Evolutionary conservation across 2,888 invertebrate genomes (phyloP).

Genomic region (Pasiphila rectangulata): DNA sequence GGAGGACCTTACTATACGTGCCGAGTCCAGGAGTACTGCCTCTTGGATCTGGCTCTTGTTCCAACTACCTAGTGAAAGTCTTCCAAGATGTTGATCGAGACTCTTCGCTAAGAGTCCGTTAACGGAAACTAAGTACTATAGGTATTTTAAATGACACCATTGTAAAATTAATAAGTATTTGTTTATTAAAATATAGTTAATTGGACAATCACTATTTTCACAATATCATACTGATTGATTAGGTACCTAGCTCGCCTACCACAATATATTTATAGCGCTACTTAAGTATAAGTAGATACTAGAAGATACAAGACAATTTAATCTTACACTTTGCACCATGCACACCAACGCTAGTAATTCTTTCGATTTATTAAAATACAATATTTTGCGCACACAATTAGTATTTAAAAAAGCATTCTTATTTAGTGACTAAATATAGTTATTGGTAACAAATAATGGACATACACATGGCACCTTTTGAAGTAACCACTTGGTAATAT

Average conservation of each 20-base stretch:
- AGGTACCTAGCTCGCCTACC: too few relatives aligned
- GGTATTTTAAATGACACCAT: not conserved
- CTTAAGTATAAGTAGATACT: too few relatives aligned
- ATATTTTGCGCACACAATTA: slow-evolving; percentile 22
- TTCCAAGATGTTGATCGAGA: too few relatives aligned
- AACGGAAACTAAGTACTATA: too few relatives aligned
- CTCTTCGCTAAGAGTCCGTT: too few relatives aligned
- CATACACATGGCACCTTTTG: slow-evolving; percentile 44
- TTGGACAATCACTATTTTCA: not conserved
- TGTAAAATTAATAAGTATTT: not conserved
- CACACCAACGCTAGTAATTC: not conserved
- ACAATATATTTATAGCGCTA: too few relatives aligned
- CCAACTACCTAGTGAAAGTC: too few relatives aligned
- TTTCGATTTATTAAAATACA: not conserved
- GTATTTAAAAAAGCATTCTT: slow-evolving; percentile 36
- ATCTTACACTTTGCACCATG: not conserved
- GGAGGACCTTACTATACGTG: too few relatives aligned
- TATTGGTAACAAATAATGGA: slow-evolving; percentile 47
- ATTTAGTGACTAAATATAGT: slow-evolving; percentile 34
- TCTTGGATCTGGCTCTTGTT: too few relatives aligned
- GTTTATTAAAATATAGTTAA: not conserved
- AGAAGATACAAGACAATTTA: too few relatives aligned
- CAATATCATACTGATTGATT: too few relatives aligned
- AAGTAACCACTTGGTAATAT: slow-evolving; percentile 33
- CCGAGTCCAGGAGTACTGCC: too few relatives aligned